These are phyloP conservation scores for Homalodisca vitripennis DNA, from an alignment of 1,140 invertebrate genomes.

Conservation along the genomic window DNA sequence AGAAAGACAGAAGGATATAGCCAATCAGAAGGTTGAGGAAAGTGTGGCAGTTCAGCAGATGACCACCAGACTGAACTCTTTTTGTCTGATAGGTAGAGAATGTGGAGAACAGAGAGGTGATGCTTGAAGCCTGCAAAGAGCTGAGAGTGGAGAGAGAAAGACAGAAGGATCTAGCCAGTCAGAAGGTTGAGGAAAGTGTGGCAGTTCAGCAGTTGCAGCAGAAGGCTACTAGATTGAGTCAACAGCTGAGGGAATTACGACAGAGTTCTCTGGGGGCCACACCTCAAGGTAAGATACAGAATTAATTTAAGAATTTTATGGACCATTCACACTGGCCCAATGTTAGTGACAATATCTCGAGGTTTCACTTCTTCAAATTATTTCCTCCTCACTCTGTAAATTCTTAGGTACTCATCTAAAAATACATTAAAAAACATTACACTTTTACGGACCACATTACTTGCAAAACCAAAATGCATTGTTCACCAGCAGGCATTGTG, in stretches of 20 bases:
- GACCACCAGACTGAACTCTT: too few species aligned
- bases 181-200: conserved; percentile 59
- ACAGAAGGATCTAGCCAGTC: conserved; percentile 63
- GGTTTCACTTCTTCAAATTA: too few species aligned
- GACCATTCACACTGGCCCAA: too few species aligned
- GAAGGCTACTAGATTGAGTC: conserved; percentile 53
- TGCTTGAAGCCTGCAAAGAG: conserved; percentile 65
- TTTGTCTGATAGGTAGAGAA: conserved; percentile 53
- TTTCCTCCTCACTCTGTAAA: too few species aligned
- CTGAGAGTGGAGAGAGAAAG: conserved; percentile 71
- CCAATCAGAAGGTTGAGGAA: conserved; percentile 60
- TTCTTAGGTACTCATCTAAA: too few species aligned
- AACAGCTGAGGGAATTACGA: conserved; percentile 57
- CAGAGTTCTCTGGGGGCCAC: conserved; percentile 56
- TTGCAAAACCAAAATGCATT: too few species aligned
- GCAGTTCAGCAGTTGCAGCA: conserved; percentile 55
- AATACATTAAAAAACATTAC: too few species aligned
- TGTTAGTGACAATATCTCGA: too few species aligned
- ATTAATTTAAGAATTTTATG: too few species aligned
- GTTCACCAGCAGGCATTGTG: too few species aligned
- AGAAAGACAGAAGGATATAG: conserved; percentile 68
- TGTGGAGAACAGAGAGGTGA: conserved; percentile 52
- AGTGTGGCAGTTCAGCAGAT: conserved; percentile 52
- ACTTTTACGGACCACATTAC: too few species aligned
- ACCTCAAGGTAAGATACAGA: conserved; percentile 52